A percentile compares a stretch with the other conserved stretches of the same genome.
Conservation (phyloP, 2,888 invertebrate species). For the Palloptera scutellata region DNA sequence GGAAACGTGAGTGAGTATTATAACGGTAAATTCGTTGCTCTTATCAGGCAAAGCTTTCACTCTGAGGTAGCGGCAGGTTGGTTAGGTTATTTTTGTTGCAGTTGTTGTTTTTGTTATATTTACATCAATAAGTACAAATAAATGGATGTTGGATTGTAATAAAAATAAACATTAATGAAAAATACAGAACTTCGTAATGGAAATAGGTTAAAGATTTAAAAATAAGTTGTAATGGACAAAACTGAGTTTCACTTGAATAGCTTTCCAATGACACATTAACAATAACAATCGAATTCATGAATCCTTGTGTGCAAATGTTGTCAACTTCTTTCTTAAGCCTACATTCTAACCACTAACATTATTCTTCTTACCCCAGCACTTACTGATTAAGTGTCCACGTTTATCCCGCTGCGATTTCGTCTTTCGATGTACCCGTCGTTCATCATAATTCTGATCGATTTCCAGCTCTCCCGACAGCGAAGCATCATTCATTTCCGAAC, state of each 20-base stretch:
- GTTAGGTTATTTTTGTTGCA: neutral
- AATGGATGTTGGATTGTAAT: too few relatives aligned
- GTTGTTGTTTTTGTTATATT: too few relatives aligned
- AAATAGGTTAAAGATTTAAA: too few relatives aligned
- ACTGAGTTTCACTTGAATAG: too few relatives aligned
- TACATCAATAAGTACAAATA: too few relatives aligned
- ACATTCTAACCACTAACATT: neutral
- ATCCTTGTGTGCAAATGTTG: neutral
- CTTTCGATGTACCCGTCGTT: conserved; percentile 63
- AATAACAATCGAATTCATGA: too few relatives aligned
- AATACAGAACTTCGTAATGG: too few relatives aligned
- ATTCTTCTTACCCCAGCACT: conserved; percentile 39
- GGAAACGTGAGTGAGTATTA: neutral
- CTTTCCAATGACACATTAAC: too few relatives aligned
- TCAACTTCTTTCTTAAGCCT: neutral
- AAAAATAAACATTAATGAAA: too few relatives aligned
- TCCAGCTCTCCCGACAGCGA: conserved; percentile 64
- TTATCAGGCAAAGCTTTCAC: too few relatives aligned
- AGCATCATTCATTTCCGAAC: conserved; percentile 64
- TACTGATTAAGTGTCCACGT: conserved; percentile 61
- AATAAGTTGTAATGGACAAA: too few relatives aligned
- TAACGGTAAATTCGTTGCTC: neutral
- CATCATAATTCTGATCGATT: conserved; percentile 63
- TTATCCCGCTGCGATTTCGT: conserved; percentile 64
- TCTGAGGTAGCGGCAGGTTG: neutral